A percentile compares a stretch with the other conserved stretches of the same genome.
phyloP scores from a whole-genome alignment of 2,797 vertebrate genomes.

The Triplophysa bombifrons region DNA sequence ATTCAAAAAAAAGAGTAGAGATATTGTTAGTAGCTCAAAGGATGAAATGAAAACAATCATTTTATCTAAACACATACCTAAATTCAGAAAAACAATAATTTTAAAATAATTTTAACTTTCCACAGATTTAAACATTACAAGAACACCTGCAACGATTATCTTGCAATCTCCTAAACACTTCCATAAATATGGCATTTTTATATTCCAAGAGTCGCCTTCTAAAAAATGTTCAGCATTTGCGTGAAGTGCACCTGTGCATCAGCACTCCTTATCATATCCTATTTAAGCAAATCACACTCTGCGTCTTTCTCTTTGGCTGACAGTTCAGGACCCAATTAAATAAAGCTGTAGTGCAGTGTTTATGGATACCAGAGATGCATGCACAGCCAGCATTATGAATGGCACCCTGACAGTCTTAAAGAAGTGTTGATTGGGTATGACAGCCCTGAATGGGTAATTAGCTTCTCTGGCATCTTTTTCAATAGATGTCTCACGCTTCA shows the following conservation, averaged over 20 bases:
- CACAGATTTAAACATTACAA: neutral
- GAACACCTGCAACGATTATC: neutral
- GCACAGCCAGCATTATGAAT: slow-evolving; percentile 10
- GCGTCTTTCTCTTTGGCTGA: slow-evolving; percentile 20
- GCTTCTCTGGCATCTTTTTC: slow-evolving; percentile 66
- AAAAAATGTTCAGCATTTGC: neutral
- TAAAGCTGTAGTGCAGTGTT: slow-evolving; percentile 13
- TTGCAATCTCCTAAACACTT: neutral
- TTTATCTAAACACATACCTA: too few species aligned
- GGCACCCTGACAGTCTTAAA: slow-evolving; percentile 44
- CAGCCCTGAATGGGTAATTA: slow-evolving; percentile 72
- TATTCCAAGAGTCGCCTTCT: slow-evolving; percentile 1
- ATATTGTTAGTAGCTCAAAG: too few species aligned
- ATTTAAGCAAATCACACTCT: slow-evolving; percentile 39
- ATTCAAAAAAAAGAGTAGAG: too few species aligned
- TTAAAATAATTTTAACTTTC: too few species aligned
- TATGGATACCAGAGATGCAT: neutral
- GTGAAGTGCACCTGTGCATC: slow-evolving; percentile 2
- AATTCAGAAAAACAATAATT: too few species aligned
- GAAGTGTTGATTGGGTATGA: slow-evolving; percentile 71
- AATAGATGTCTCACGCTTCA: slow-evolving; percentile 63
- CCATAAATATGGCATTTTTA: slow-evolving; percentile 1
- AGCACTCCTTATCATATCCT: slow-evolving; percentile 21
- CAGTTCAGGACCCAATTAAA: slow-evolving; percentile 42
- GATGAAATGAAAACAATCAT: too few species aligned